A percentile compares a stretch with the other conserved stretches of the same genome.
These are phyloP conservation scores for Elgaria multicarinata DNA, from an alignment of 2,113 vertebrate species.

Conservation along the genomic window DNA sequence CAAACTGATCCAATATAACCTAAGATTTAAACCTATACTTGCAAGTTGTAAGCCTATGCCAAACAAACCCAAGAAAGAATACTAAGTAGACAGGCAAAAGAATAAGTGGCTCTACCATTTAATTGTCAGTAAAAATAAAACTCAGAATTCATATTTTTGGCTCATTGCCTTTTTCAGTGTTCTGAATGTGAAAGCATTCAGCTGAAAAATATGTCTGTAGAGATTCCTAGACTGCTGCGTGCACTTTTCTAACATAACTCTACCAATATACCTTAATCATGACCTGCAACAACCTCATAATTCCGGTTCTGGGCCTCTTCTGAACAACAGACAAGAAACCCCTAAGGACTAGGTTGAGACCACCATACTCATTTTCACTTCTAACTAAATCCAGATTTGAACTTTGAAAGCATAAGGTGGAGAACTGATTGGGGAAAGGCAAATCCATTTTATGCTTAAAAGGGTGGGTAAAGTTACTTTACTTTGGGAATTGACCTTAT, in stretches of 20 bases:
- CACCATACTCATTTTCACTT: slow-evolving; percentile 53
- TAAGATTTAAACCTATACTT: slow-evolving; percentile 45
- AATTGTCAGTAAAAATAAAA: slow-evolving; percentile 54
- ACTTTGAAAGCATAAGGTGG: slow-evolving; percentile 49
- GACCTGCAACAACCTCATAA: slow-evolving; percentile 51
- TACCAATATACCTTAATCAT: slow-evolving; percentile 37
- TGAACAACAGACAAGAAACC: slow-evolving; percentile 50
- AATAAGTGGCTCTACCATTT: slow-evolving; percentile 47
- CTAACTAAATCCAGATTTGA: slow-evolving; percentile 72
- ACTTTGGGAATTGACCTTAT: slow-evolving; percentile 53
- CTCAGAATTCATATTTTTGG: slow-evolving; percentile 45
- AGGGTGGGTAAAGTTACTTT: slow-evolving; percentile 56
- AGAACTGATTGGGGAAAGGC: slow-evolving; percentile 55
- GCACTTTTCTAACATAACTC: slow-evolving; percentile 43
- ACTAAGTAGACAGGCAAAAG: slow-evolving; percentile 27
- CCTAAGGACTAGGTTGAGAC: slow-evolving; percentile 43
- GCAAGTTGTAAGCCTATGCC: not conserved
- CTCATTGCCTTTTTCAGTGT: slow-evolving; percentile 36
- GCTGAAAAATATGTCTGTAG: not conserved
- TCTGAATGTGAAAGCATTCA: slow-evolving; percentile 19
- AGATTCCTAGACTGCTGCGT: slow-evolving; percentile 48
- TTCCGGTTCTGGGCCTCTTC: slow-evolving; percentile 43
- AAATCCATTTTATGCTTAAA: slow-evolving; percentile 57
- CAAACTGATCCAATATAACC: not conserved
- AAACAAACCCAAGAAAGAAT: slow-evolving; percentile 51